These are phyloP conservation scores for Burhinus oedicnemus DNA, from an alignment of 2,113 vertebrate species.

Conservation along the genomic window DNA sequence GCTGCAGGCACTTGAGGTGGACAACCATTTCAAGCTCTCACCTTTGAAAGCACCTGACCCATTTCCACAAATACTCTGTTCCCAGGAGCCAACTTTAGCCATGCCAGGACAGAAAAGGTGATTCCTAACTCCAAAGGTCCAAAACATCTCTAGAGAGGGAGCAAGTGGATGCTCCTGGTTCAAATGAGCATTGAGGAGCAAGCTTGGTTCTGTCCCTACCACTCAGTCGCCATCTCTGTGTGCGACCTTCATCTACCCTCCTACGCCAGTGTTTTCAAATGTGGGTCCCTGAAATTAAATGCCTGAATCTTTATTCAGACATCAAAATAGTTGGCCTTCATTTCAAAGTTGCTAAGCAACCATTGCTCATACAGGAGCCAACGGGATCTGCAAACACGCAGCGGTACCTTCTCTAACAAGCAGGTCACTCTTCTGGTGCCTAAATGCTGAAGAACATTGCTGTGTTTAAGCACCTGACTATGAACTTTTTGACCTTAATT, in stretches of 20 bases:
- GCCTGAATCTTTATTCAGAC: not conserved
- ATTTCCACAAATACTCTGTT: not conserved
- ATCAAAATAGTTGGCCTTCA: not conserved
- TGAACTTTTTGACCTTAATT: not conserved
- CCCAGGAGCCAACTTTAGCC: not conserved
- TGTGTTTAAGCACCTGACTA: not conserved
- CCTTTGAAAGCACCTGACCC: not conserved
- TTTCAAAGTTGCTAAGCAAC: constrained; percentile 57
- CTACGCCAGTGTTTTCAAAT: not conserved
- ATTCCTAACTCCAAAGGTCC: not conserved
- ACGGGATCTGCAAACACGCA: accelerated
- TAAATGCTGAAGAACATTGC: not conserved
- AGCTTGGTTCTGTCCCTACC: not conserved
- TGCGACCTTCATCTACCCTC: not conserved
- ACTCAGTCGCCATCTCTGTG: accelerated
- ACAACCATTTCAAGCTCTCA: not conserved
- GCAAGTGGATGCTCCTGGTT: not conserved
- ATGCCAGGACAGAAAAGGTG: not conserved
- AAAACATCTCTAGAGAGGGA: not conserved
- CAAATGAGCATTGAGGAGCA: accelerated
- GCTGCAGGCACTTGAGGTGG: accelerated
- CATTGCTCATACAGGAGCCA: accelerated
- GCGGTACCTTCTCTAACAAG: not conserved
- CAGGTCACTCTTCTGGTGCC: not conserved
- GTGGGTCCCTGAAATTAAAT: not conserved